Conservation (phyloP, 37 sponge, comb jelly and placozoan genomes). For the Spongilla lacustris region DNA sequence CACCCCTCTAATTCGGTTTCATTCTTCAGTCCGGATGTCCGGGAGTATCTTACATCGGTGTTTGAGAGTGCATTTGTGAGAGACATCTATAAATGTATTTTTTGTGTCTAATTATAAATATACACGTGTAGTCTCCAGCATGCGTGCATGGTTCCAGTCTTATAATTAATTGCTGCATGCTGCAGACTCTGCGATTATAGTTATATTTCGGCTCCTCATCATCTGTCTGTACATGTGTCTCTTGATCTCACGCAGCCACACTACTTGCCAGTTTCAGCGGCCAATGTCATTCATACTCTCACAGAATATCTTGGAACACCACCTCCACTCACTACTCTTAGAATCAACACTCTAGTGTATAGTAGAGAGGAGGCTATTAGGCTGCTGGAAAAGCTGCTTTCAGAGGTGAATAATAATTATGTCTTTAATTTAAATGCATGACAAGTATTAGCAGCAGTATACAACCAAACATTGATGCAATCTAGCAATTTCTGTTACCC, state of each 20-base stretch:
- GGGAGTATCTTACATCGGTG: background rate
- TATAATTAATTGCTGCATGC: no score
- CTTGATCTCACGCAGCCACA: background rate
- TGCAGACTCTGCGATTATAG: no score
- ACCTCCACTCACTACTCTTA: constrained; percentile 52
- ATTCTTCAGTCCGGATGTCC: background rate
- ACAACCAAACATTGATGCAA: no score
- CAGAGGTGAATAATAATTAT: background rate
- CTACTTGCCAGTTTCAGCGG: background rate
- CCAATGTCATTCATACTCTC: background rate
- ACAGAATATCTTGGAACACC: constrained; percentile 35
- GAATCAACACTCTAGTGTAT: constrained; percentile 59
- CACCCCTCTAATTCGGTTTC: background rate
- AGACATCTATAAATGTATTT: background rate
- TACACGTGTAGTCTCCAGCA: no score
- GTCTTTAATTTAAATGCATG: no score
- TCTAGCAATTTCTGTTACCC: no score
- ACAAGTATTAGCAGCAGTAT: no score
- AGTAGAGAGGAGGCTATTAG: background rate
- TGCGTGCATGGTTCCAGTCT: no score
- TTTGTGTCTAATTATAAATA: no score
- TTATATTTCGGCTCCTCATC: no score
- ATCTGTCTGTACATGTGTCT: background rate
- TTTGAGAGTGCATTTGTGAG: background rate
- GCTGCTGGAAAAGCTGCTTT: background rate